Base-by-base conservation (phyloP, 2,888 invertebrate species). In the Trichogramma evanescens region DNA sequence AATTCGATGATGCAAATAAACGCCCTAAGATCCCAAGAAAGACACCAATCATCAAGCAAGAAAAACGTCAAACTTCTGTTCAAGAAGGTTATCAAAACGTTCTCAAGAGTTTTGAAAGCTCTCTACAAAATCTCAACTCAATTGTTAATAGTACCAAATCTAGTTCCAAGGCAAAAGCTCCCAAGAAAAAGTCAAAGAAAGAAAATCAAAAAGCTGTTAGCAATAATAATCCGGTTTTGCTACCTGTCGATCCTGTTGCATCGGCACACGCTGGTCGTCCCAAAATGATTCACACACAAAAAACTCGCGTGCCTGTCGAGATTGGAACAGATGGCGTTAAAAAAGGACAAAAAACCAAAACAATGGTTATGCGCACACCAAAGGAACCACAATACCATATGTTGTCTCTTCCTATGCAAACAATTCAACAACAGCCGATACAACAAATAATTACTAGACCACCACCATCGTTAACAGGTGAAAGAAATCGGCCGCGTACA, bases 271-370 rank as follows among this genome's bases (percentile, higher is more conserved):
- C 84, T 1, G 81, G 76, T 7, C 69, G 88, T 42, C 88, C 89
- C 4, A 86, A 86, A 71, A 89, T 89, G 89, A 89, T 89, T 67
- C 89, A 89, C 73, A 89, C 89, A 0, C 86, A 87, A 71, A 87
- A 85, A 68, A 82, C 83, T 53, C 77, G 82, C 44, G 80, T 82
- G 3, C 77, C 83, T 0, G 80, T 81, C 1, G 82, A 82, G 56
- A 65, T 76, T 0, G 78, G 80, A 3, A 78, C 76, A 6, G 82
- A 82, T 56, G 82, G 82, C 10, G 81, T 82, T 0, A 82, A 83
- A 57, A 79, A 78, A 40, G 77, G 82, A 43, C 84, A 84, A 56
- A 84, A 83, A 67, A 83, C 83, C 0, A 83, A 81, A 68, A 84
- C 84, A 0, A 77, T 83, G 70, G 80, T 85, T 0, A 82, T 82